phyloP scores from a whole-genome alignment of 2,113 vertebrate species.

The Piprites chloris region DNA sequence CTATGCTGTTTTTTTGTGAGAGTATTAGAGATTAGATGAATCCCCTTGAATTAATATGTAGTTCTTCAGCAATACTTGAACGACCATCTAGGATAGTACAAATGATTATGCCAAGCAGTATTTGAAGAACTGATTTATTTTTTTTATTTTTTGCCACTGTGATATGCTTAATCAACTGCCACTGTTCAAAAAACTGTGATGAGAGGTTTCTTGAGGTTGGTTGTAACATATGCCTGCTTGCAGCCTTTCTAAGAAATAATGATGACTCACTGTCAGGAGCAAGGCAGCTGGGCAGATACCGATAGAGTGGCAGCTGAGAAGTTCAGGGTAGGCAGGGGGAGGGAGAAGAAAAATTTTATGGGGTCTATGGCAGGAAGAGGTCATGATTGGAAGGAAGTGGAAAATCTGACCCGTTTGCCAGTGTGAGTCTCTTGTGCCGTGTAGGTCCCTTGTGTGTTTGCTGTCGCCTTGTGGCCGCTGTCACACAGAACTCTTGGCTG shows the following conservation, averaged over 20 bases:
- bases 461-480: conserved; percentile 19
- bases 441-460: neutral
- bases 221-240: neutral
- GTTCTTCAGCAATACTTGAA: neutral
- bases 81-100: neutral
- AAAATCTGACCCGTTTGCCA: neutral
- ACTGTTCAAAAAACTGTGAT: neutral
- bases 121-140: neutral
- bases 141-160: neutral
- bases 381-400: neutral
- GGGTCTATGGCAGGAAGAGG: neutral
- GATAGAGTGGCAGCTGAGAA: neutral
- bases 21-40: neutral
- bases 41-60: neutral
- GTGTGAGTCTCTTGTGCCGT: fast-evolving
- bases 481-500: neutral
- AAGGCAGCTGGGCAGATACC: neutral
- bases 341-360: neutral
- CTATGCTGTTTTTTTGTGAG: neutral
- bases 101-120: neutral
- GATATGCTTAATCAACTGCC: neutral
- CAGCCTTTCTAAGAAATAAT: neutral
- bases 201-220: neutral
- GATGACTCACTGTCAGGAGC: neutral
- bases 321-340: neutral